These are phyloP conservation scores for Epistrophe grossulariae DNA, from an alignment of 2,888 invertebrate species.

Conservation along the genomic window DNA sequence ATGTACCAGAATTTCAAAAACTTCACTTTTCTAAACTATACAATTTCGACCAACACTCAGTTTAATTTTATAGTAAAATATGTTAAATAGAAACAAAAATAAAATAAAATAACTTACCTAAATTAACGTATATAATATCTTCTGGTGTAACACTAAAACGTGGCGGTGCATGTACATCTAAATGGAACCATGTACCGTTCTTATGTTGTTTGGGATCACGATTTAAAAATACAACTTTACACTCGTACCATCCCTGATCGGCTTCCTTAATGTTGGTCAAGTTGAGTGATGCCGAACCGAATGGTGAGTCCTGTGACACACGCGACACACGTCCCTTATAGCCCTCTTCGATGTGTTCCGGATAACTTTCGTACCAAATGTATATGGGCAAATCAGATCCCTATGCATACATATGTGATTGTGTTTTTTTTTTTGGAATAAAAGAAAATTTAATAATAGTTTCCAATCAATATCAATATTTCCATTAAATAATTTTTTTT, in stretches of 20 bases:
- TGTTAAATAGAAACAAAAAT: not conserved
- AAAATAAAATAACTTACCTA: constrained; percentile 85
- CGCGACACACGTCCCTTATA: constrained; percentile 96
- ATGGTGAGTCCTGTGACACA: constrained; percentile 93
- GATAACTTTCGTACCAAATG: constrained; percentile 99
- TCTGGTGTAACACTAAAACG: constrained; percentile 97
- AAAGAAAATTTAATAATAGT: constrained; percentile 56
- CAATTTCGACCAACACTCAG: not conserved
- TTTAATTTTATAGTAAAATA: not conserved
- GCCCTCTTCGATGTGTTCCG: constrained; percentile 97
- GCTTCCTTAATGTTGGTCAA: constrained; percentile 96
- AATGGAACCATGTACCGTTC: constrained; percentile 98
- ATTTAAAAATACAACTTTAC: constrained; percentile 97
- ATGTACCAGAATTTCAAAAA: too few relatives aligned
- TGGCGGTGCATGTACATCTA: constrained; percentile 98
- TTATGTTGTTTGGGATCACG: constrained; percentile 95
- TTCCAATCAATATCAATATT: constrained; percentile 22
- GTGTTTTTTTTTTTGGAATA: constrained; percentile 45
- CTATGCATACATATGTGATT: constrained; percentile 84
- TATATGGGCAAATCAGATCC: constrained; percentile 98
- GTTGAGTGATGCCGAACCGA: constrained; percentile 97
- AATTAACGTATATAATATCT: constrained; percentile 97
- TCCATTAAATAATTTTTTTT: constrained; percentile 26
- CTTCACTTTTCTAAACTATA: too few relatives aligned
- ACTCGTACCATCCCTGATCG: constrained; percentile 99